phyloP scores from a whole-genome alignment of 2,113 vertebrate species.

The Coracopsis vasa region DNA sequence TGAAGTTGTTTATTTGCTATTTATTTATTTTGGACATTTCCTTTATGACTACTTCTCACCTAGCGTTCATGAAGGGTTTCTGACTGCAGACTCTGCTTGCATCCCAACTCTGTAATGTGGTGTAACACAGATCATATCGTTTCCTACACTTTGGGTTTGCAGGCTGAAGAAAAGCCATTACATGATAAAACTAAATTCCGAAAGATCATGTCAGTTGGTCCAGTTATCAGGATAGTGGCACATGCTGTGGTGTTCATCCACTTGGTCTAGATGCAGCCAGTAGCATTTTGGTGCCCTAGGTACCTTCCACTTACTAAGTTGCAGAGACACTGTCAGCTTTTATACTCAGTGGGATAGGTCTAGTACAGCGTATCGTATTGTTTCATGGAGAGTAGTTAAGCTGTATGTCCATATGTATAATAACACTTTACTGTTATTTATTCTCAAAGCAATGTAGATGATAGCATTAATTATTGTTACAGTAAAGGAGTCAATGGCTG shows the following conservation, averaged over 20 bases:
- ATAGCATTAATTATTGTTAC: constrained; percentile 40
- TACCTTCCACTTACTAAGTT: neutral
- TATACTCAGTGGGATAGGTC: neutral
- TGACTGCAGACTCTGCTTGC: neutral
- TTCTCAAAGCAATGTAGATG: neutral
- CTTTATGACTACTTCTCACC: neutral
- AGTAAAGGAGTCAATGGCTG: constrained; percentile 33
- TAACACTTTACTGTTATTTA: constrained; percentile 19
- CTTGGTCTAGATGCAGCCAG: neutral
- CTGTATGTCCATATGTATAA: neutral
- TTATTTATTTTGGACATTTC: neutral
- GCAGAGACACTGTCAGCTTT: neutral
- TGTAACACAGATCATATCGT: neutral
- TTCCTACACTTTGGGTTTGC: neutral
- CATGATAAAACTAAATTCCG: neutral
- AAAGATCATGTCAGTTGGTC: neutral
- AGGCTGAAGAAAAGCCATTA: neutral
- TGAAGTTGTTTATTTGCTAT: neutral
- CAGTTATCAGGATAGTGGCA: neutral
- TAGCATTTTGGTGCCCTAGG: neutral
- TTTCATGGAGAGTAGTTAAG: neutral
- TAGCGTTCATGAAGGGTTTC: neutral
- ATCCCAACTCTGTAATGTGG: neutral
- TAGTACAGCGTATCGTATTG: fast-evolving
- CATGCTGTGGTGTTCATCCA: neutral